Evolutionary conservation across 1,140 invertebrate species (phyloP), one percentile per base, ranked within the genome.

Genomic region (Drosophila repleta): DNA sequence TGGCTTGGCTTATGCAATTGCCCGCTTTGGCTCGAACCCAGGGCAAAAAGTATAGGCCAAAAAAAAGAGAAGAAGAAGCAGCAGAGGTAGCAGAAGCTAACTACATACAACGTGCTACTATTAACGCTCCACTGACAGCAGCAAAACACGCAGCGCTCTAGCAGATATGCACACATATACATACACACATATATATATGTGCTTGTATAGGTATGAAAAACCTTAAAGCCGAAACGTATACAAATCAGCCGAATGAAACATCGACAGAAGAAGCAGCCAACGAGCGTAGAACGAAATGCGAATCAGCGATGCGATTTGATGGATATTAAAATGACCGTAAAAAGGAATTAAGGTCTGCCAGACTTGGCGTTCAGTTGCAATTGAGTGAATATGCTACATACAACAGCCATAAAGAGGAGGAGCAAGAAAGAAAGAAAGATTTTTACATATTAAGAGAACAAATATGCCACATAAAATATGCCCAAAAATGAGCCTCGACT

Each of bases 251-350:
- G 83, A 82, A 88, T 87, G 83, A 87, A 85, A 85, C 84, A 85
- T 87, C 82, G 82, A 87, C 82, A 83, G 57, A 73, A 56, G 52
- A 52, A 56, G 53, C 76, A 83, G 45, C 65, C 83, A 88, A 76
- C 76, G 60, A 79, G 83, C 83, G 84, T 88, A 83, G 73, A 88
- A 79, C 71, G 79, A 43, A 43, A 67, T 71, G 81, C 71, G 79
- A 88, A 81, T 79, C 83, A 88, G 84, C 73, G 83, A 88, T 88
- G 76, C 83, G 84, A 89, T 88, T 88, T 88, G 84, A 83, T 89
- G 84, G 82, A 90, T 90, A 90, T 90, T 90, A 90, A 90, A 90
- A 90, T 90, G 87, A 90, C 87, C 87, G 87, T 90, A 90, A 90
- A 90, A 90, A 90, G 87, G 87, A 90, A 90, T 90, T 90, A 90